These are phyloP conservation scores for Agrotis clavis DNA, from an alignment of 2,888 invertebrate species.

Conservation along the genomic window DNA sequence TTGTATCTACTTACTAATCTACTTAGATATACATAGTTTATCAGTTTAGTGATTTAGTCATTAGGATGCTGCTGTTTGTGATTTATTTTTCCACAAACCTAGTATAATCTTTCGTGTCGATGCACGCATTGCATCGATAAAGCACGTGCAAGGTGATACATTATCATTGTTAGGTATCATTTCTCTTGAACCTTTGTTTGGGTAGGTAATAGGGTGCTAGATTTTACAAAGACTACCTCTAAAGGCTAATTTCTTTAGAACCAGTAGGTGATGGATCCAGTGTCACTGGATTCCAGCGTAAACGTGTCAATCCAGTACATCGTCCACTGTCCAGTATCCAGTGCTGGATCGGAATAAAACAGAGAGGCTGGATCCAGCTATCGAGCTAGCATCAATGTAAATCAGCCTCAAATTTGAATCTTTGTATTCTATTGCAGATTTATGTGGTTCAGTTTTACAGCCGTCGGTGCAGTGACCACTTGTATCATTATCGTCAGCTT, in stretches of 20 bases:
- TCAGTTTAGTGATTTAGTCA: background rate
- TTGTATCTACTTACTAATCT: background rate
- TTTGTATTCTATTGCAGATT: constrained; percentile 87
- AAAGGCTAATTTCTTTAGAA: no score
- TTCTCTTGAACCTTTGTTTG: no score
- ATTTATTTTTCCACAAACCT: background rate
- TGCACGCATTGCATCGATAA: background rate
- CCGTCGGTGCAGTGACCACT: constrained; percentile 93
- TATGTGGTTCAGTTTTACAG: constrained; percentile 95
- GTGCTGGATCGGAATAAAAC: no score
- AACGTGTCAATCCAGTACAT: no score
- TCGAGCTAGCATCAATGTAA: no score
- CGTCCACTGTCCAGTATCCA: no score
- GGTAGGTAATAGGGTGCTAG: no score
- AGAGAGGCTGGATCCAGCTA: no score
- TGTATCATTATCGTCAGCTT: constrained; percentile 94
- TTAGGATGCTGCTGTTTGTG: background rate
- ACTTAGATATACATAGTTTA: background rate
- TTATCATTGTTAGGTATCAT: no score
- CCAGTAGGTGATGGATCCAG: no score
- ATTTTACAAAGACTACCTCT: no score
- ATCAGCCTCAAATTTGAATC: background rate
- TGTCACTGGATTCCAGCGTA: no score
- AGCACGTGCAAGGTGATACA: background rate
- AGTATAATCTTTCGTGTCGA: background rate